phyloP scores from a whole-genome alignment of 2,888 invertebrate genomes.

The Myathropa florea region DNA sequence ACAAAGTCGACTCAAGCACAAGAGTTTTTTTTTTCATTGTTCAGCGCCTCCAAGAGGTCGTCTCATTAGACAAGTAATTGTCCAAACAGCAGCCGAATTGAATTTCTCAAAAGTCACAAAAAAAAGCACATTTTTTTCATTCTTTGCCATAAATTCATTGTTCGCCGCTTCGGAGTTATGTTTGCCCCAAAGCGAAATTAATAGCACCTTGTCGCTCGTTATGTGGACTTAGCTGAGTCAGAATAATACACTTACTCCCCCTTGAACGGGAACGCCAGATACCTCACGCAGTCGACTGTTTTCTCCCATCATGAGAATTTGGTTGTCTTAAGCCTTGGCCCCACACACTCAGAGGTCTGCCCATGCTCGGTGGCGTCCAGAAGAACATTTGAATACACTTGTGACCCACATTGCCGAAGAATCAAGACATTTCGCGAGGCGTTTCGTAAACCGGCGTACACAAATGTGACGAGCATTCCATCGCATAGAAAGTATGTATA shows the following conservation, averaged over 20 bases:
- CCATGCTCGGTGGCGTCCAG: neutral
- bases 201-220: neutral
- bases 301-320: neutral
- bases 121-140: conserved; percentile 1
- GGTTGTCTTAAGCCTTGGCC: neutral
- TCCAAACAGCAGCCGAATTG: conserved; percentile 7
- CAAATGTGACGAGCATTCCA: conserved; percentile 33
- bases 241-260: neutral
- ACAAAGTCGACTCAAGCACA: neutral
- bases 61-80: conserved; percentile 8
- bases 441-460: conserved; percentile 4
- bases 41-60: neutral
- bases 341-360: neutral
- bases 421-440: conserved; percentile 35
- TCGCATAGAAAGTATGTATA: conserved; percentile 50
- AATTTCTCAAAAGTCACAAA: neutral
- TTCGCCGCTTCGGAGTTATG: neutral
- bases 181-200: too few relatives aligned
- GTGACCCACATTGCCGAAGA: conserved; percentile 22
- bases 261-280: neutral
- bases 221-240: conserved; percentile 6
- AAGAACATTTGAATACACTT: neutral
- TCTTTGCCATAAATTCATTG: neutral
- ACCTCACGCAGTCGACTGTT: neutral
- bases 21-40: neutral